Evolutionary conservation across 2,888 invertebrate genomes (phyloP).

Genomic region (Stegana nigrithorax): DNA sequence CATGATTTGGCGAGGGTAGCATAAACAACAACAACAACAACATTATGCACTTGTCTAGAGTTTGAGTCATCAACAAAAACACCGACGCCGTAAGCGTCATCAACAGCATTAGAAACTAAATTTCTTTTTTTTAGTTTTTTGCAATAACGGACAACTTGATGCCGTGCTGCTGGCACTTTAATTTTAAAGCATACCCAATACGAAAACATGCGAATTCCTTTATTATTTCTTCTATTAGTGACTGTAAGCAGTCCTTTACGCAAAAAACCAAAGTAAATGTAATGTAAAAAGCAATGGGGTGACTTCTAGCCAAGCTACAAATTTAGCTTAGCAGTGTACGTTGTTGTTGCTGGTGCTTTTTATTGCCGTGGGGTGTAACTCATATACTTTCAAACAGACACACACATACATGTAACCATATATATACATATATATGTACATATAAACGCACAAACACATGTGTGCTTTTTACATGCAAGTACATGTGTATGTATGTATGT

Average conservation of each 20-base stretch:
- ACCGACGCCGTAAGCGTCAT: slow-evolving; percentile 21
- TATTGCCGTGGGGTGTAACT: slow-evolving; percentile 17
- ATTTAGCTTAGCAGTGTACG: not conserved
- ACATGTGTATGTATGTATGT: not conserved
- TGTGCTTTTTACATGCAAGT: slow-evolving; percentile 21
- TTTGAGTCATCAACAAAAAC: slow-evolving; percentile 53
- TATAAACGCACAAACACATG: slow-evolving; percentile 10
- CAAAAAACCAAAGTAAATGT: not conserved
- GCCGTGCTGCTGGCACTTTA: not conserved
- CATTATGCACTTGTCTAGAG: slow-evolving; percentile 41
- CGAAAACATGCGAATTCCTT: slow-evolving; percentile 8
- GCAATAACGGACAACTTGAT: not conserved
- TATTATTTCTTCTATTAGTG: not conserved
- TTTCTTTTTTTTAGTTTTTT: not conserved
- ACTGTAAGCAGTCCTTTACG: not conserved
- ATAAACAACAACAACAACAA: not conserved
- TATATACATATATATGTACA: slow-evolving; percentile 28
- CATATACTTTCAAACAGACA: slow-evolving; percentile 27
- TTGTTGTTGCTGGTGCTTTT: slow-evolving; percentile 9
- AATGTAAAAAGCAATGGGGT: not conserved
- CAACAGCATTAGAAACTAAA: slow-evolving; percentile 2
- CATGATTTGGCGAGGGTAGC: slow-evolving; percentile 22
- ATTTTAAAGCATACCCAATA: slow-evolving; percentile 4
- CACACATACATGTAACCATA: slow-evolving; percentile 29
- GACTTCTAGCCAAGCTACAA: not conserved